phyloP scores from a whole-genome alignment of 1,140 invertebrate genomes.

The Theocolax elegans region DNA sequence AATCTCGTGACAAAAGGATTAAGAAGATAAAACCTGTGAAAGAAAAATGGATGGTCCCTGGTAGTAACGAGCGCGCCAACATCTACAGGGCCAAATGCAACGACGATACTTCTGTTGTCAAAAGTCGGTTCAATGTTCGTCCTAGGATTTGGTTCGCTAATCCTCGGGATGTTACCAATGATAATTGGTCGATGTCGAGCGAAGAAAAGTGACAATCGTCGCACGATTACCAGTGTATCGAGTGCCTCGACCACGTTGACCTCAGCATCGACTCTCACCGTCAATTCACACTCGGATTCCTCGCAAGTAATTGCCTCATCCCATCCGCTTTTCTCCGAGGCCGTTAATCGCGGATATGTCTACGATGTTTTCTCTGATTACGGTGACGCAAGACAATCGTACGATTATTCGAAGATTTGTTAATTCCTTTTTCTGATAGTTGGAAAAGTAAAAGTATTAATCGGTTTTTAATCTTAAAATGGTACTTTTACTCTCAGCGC shows the following conservation, averaged over 20 bases:
- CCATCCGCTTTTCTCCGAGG: not conserved
- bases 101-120: slow-evolving; percentile 55
- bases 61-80: slow-evolving; percentile 24
- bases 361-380: too few species aligned
- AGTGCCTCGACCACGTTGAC: slow-evolving; percentile 54
- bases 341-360: too few species aligned
- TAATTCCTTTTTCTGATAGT: too few species aligned
- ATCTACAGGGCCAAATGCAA: not conserved
- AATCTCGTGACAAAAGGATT: too few species aligned
- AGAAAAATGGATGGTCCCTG: slow-evolving; percentile 43
- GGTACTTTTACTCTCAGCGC: too few species aligned
- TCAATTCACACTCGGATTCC: slow-evolving; percentile 41
- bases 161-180: slow-evolving; percentile 69
- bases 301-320: slow-evolving; percentile 45
- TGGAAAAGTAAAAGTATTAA: too few species aligned
- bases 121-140: slow-evolving; percentile 71
- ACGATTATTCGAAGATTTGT: too few species aligned
- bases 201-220: slow-evolving; percentile 52
- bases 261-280: slow-evolving; percentile 51
- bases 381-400: too few species aligned
- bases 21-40: too few species aligned
- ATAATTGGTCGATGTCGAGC: slow-evolving; percentile 63
- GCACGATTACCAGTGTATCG: slow-evolving; percentile 52
- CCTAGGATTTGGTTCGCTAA: slow-evolving; percentile 68
- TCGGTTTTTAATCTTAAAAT: too few species aligned